A percentile compares a stretch with the other conserved stretches of the same genome.
Conservation (phyloP, 1,140 invertebrate species). For the Rhagoletis zephyria region DNA sequence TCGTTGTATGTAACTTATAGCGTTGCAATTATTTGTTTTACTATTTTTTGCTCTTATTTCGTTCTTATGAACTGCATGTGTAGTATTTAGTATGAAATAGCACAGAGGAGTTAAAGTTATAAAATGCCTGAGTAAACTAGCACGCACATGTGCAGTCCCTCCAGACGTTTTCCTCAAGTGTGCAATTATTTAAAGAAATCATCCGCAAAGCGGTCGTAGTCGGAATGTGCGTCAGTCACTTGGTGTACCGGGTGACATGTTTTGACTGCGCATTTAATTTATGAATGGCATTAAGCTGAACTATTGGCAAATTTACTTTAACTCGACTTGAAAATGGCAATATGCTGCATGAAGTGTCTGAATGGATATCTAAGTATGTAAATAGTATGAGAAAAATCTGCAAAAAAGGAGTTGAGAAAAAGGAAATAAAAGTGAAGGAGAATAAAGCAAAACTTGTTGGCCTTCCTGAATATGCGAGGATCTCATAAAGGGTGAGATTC, state of each 20-base stretch:
- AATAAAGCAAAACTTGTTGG: too few relatives aligned
- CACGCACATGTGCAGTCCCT: neutral
- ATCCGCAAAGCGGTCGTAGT: neutral
- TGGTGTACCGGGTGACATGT: slow-evolving; percentile 8
- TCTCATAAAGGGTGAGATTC: too few relatives aligned
- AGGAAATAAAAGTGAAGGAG: neutral
- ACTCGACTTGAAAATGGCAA: neutral
- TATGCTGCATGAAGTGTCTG: neutral
- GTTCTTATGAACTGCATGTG: too few relatives aligned
- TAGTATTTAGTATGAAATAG: too few relatives aligned
- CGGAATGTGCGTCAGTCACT: neutral
- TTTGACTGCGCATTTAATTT: slow-evolving; percentile 49
- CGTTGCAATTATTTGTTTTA: too few relatives aligned
- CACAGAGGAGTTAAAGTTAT: neutral
- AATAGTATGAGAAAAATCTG: too few relatives aligned
- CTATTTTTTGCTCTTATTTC: too few relatives aligned
- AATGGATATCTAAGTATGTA: neutral
- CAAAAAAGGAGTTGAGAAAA: neutral
- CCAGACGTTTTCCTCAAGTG: slow-evolving; percentile 23
- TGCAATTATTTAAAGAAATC: slow-evolving; percentile 54
- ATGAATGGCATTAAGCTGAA: slow-evolving; percentile 51
- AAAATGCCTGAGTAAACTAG: neutral
- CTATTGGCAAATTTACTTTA: neutral
- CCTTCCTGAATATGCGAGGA: too few relatives aligned
- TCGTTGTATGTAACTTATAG: neutral